These are phyloP conservation scores for Sturmia bella DNA, from an alignment of 2,888 invertebrate genomes.

Conservation along the genomic window DNA sequence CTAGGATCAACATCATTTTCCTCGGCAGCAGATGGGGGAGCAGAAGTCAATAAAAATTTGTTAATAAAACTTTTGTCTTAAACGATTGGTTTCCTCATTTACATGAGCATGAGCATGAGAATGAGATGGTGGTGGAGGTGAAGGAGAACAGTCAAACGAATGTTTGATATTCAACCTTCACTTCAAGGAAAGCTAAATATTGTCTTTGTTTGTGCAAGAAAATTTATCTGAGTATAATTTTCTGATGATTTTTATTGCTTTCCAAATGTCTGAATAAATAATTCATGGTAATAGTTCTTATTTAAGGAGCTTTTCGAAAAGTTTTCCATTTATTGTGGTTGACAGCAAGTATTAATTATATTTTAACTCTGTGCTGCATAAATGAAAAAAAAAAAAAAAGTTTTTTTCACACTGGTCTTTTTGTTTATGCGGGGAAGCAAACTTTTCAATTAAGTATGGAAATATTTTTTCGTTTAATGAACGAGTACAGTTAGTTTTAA, in stretches of 20 bases:
- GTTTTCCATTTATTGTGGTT: conserved; percentile 8
- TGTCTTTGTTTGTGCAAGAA: neutral
- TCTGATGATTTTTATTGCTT: conserved; percentile 28
- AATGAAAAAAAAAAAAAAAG: neutral
- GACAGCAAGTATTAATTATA: conserved; percentile 20
- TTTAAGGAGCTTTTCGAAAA: conserved; percentile 5
- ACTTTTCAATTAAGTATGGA: too few relatives aligned
- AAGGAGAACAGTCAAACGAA: neutral
- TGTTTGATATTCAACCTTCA: neutral
- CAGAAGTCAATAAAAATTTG: conserved; percentile 18
- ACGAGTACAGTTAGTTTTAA: too few relatives aligned
- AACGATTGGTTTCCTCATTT: conserved; percentile 4
- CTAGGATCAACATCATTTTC: neutral
- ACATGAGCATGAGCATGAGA: neutral
- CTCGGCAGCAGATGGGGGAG: neutral
- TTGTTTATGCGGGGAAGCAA: too few relatives aligned
- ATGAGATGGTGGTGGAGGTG: too few relatives aligned
- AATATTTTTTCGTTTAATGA: too few relatives aligned
- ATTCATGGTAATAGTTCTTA: conserved; percentile 23
- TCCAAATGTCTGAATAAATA: conserved; percentile 11
- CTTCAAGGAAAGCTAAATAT: neutral
- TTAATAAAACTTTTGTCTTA: conserved; percentile 40
- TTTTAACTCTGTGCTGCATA: neutral
- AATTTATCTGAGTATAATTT: conserved; percentile 34
- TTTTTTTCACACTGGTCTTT: too few relatives aligned